These are phyloP conservation scores for Colostygia pectinataria DNA, from an alignment of 2,888 invertebrate species.

Conservation along the genomic window DNA sequence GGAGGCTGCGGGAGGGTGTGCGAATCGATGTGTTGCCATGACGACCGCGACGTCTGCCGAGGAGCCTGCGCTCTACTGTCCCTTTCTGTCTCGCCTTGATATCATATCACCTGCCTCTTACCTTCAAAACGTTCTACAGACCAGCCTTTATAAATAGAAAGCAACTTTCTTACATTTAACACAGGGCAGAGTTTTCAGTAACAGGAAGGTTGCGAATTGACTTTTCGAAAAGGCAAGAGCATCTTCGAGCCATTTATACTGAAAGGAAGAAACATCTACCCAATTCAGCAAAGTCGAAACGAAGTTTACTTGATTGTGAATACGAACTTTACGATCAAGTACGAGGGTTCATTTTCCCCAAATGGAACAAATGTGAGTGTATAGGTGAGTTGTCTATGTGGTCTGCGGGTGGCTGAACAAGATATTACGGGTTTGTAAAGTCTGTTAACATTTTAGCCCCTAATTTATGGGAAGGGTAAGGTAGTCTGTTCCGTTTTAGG, in stretches of 20 bases:
- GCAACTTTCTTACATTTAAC: fast-evolving
- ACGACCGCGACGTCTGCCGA: conserved; percentile 82
- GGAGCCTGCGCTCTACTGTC: conserved; percentile 81
- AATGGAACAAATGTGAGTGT: conserved; percentile 12
- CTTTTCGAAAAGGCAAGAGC: conserved; percentile 40
- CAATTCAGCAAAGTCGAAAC: conserved; percentile 70
- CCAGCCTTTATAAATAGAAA: not conserved
- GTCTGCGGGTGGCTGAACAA: conserved; percentile 76
- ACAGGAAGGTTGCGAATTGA: conserved; percentile 10
- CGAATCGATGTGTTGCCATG: conserved; percentile 80
- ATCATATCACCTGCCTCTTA: conserved; percentile 72
- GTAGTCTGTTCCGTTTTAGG: conserved; percentile 67
- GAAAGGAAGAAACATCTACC: conserved; percentile 71
- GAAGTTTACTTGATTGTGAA: conserved; percentile 23
- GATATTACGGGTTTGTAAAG: conserved; percentile 79
- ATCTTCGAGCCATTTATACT: conserved; percentile 70
- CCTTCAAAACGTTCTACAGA: conserved; percentile 42
- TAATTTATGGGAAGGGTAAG: conserved; percentile 79
- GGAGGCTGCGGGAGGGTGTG: conserved; percentile 64
- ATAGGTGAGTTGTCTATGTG: conserved; percentile 46
- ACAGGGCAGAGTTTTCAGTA: conserved; percentile 38
- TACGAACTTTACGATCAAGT: conserved; percentile 13
- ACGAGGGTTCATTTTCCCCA: conserved; percentile 8
- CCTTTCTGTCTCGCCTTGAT: conserved; percentile 82
- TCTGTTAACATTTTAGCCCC: conserved; percentile 78